These are phyloP conservation scores for Clusia tigrina DNA, from an alignment of 2,888 invertebrate genomes.

Conservation along the genomic window DNA sequence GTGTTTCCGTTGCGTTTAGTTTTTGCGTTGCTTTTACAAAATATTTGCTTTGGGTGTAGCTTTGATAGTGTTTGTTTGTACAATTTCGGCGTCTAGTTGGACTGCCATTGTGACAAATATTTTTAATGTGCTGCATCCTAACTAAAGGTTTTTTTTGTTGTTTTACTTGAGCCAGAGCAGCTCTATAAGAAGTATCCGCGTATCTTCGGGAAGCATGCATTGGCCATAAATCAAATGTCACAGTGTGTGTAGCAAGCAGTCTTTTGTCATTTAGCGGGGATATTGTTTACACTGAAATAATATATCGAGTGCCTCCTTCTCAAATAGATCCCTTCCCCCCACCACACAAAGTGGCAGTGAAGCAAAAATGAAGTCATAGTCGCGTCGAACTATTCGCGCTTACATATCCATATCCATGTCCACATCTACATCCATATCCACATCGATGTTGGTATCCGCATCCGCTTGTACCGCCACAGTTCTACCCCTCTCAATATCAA, in stretches of 20 bases:
- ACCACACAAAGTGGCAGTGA: not conserved
- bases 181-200: not conserved
- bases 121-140: not conserved
- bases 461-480: not conserved
- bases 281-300: not conserved
- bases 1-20: conserved; percentile 17
- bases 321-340: not conserved
- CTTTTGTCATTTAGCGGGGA: not conserved
- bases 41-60: conserved; percentile 5
- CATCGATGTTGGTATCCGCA: too few relatives aligned
- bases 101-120: conserved; percentile 6
- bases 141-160: not conserved
- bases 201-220: not conserved
- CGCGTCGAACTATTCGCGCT: not conserved
- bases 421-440: not conserved
- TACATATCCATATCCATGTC: not conserved
- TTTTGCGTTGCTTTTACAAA: conserved; percentile 3
- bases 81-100: too few relatives aligned
- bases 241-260: not conserved
- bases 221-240: not conserved
- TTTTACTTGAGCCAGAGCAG: not conserved
- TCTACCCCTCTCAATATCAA: not conserved
- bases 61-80: not conserved
- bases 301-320: not conserved
- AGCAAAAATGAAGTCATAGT: conserved; percentile 1